Base-by-base conservation (phyloP, 2,113 vertebrate genomes). In the Labeo rohita region DNA sequence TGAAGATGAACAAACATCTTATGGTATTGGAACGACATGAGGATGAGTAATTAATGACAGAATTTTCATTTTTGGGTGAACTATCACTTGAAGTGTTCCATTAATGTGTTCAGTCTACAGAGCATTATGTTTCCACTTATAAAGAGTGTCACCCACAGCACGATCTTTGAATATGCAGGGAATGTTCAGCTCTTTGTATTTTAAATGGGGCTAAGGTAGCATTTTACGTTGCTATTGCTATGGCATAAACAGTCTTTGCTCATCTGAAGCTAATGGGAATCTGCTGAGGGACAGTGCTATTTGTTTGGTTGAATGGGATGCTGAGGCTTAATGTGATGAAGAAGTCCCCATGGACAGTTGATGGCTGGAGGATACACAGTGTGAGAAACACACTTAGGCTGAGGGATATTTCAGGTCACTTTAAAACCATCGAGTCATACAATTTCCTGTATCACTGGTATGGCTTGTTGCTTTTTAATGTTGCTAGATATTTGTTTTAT, bases 251-350 rank as follows among this genome's bases (percentile, higher is more conserved):
- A 39, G 12, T 43, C 36, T 70, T 59, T 36, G 77, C 77, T 74
- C 50, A 74, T 86, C 56, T 72, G 39, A 80, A 74, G 52, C n/a
- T 81, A 81, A 86, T 81, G 50, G 77, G n/a, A 81, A 34, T 65
- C 18, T 45, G 39, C 10, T n/a, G 39, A 61, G 34, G 34, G 36
- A 39, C n/a, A 61, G 85, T 45, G 63, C 66, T 73, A 9, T 73
- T 81, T 80, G 28, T 47, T 81, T 59, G 77, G 21, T 81, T 72
- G 76, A 80, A 28, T 80, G 66, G 77, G 12, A 85, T 66, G 21
- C 36, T 39, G 34, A 79, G 18, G 43, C 45, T 84, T 66, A 73
- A 79, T 56, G 76, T 59, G 39, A 56, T 45, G 52, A 74, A 68
- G 36, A 86, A 61, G 77, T 78, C 84, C 59, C 84, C 0, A 13